Evolutionary conservation across 2,797 vertebrate genomes (phyloP).

Genomic region (Uromys caudimaculatus): DNA sequence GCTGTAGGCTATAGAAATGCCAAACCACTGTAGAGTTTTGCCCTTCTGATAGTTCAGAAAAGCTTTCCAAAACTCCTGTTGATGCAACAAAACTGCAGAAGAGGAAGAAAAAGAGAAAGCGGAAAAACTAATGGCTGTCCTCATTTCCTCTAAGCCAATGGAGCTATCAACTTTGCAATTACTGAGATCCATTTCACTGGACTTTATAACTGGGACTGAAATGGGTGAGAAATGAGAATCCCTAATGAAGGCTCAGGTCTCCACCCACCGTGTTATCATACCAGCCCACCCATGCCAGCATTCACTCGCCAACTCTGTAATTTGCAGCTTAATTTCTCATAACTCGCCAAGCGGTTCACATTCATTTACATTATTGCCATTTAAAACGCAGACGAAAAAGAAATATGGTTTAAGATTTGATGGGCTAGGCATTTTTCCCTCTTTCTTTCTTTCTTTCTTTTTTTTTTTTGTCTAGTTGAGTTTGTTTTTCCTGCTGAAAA

Average conservation of each 20-base stretch:
- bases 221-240: slow-evolving; percentile 69
- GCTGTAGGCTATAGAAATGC: slow-evolving; percentile 75
- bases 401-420: slow-evolving; percentile 79
- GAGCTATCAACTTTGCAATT: slow-evolving; percentile 78
- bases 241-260: slow-evolving; percentile 57
- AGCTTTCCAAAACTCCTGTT: not conserved
- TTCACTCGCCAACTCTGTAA: slow-evolving; percentile 52
- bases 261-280: slow-evolving; percentile 53
- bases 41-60: slow-evolving; percentile 69
- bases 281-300: slow-evolving; percentile 52
- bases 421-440: slow-evolving; percentile 38
- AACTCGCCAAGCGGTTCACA: slow-evolving; percentile 58
- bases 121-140: slow-evolving; percentile 49
- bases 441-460: not conserved
- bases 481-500: slow-evolving; percentile 75
- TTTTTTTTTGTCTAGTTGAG: slow-evolving; percentile 63
- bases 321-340: slow-evolving; percentile 72
- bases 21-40: slow-evolving; percentile 67
- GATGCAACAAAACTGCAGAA: slow-evolving; percentile 26
- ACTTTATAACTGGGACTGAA: slow-evolving; percentile 78
- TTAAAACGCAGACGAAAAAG: slow-evolving; percentile 56
- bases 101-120: not conserved
- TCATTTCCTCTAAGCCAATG: slow-evolving; percentile 76
- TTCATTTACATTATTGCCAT: slow-evolving; percentile 75
- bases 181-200: slow-evolving; percentile 76